Evolutionary conservation across 1,140 invertebrate genomes (phyloP).

Genomic region (Holcopasites calliopsidis): DNA sequence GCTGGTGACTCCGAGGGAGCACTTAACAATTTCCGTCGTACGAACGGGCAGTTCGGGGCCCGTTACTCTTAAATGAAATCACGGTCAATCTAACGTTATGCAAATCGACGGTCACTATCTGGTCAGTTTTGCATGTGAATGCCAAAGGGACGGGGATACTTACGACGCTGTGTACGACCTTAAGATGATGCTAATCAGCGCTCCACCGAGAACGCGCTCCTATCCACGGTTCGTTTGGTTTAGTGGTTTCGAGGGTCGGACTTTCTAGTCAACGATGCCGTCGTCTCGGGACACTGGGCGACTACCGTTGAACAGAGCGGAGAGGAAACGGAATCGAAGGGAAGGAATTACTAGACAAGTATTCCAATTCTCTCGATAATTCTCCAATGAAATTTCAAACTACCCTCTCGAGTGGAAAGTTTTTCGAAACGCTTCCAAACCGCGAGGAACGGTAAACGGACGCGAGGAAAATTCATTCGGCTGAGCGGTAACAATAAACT

Average conservation of each 20-base stretch:
- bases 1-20: slow-evolving; percentile 10
- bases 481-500: slow-evolving; percentile 4
- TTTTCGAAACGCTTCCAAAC: not conserved
- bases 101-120: slow-evolving; percentile 76
- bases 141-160: slow-evolving; percentile 60
- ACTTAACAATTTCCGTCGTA: slow-evolving; percentile 52
- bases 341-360: not conserved
- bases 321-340: slow-evolving; percentile 3
- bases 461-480: not conserved
- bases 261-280: slow-evolving; percentile 15
- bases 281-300: not conserved
- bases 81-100: slow-evolving; percentile 79
- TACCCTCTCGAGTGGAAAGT: not conserved
- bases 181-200: slow-evolving; percentile 77
- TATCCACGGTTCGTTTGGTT: slow-evolving; percentile 72
- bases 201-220: slow-evolving; percentile 51
- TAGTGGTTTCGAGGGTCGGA: slow-evolving; percentile 60
- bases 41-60: slow-evolving; percentile 27
- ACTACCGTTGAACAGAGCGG: not conserved
- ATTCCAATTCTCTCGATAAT: not conserved
- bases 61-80: slow-evolving; percentile 76
- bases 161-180: slow-evolving; percentile 59
- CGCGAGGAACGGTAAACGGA: not conserved
- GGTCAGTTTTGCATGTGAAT: slow-evolving; percentile 79
- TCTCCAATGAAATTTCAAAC: slow-evolving; percentile 1